A percentile compares a stretch with the other conserved stretches of the same genome.
Conservation (phyloP, 2,888 invertebrate genomes). For the Caenorhabditis afra region DNA sequence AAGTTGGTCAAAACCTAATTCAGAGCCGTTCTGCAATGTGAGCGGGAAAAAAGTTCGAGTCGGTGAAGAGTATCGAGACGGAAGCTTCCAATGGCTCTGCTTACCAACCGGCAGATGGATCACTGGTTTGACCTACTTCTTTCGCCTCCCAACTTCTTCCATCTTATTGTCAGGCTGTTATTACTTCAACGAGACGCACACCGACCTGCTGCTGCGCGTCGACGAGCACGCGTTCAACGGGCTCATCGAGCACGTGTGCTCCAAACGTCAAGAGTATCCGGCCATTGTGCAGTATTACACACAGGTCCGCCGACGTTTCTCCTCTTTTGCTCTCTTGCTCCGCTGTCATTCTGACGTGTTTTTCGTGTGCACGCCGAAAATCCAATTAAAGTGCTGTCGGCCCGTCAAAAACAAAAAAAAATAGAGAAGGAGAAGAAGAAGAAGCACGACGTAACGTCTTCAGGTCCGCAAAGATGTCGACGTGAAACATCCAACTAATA, state of each 20-base stretch:
- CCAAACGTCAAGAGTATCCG: slow-evolving; percentile 76
- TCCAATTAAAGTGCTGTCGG: slow-evolving; percentile 45
- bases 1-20: slow-evolving; percentile 18
- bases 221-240: slow-evolving; percentile 76
- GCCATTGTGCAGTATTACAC: slow-evolving; percentile 78
- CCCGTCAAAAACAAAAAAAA: slow-evolving; percentile 31
- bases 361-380: slow-evolving; percentile 22
- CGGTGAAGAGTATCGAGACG: slow-evolving; percentile 74
- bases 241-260: slow-evolving; percentile 76
- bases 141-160: too few relatives aligned
- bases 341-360: slow-evolving; percentile 2
- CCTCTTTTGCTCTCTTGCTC: not conserved
- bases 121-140: slow-evolving; percentile 65
- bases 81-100: slow-evolving; percentile 78
- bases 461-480: slow-evolving; percentile 75
- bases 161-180: slow-evolving; percentile 76
- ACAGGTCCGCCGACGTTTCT: slow-evolving; percentile 44
- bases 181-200: slow-evolving; percentile 77
- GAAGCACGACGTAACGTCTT: slow-evolving; percentile 12
- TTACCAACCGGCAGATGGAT: slow-evolving; percentile 78
- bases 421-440: not conserved
- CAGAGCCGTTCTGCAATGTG: slow-evolving; percentile 74
- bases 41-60: slow-evolving; percentile 67
- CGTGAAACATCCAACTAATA: slow-evolving; percentile 76
- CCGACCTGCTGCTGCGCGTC: slow-evolving; percentile 72